Conservation (phyloP, 2,797 vertebrate species). For the Gephyroberyx darwinii region DNA sequence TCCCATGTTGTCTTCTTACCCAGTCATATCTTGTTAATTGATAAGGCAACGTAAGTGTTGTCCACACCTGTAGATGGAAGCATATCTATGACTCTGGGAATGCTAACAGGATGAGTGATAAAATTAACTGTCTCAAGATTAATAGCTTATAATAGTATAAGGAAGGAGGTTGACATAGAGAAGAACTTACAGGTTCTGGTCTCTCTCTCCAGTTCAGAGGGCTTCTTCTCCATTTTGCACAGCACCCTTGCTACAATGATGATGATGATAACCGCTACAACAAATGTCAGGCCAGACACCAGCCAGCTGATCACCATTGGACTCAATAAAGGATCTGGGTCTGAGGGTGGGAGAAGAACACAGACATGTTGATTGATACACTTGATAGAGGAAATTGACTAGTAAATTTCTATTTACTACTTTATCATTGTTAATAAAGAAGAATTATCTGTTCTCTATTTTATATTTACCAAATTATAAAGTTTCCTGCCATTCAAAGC, state of each 20-base stretch:
- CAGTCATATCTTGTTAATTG: constrained; percentile 78
- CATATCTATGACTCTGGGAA: constrained; percentile 2
- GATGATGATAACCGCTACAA: constrained; percentile 77
- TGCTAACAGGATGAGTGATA: neutral
- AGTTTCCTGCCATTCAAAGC: too few species aligned
- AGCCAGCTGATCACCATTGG: constrained; percentile 84
- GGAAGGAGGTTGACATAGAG: neutral
- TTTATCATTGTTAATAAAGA: too few species aligned
- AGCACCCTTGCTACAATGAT: constrained; percentile 77
- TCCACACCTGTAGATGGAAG: constrained; percentile 79
- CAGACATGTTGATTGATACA: neutral
- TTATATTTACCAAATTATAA: too few species aligned
- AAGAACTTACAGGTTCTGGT: constrained; percentile 80
- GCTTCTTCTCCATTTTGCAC: constrained; percentile 79
- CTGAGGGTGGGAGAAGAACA: constrained; percentile 48
- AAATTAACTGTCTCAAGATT: neutral
- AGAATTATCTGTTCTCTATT: too few species aligned
- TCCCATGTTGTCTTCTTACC: constrained; percentile 11
- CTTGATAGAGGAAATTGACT: too few species aligned
- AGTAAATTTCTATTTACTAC: too few species aligned
- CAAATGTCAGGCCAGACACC: constrained; percentile 79
- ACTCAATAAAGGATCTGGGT: constrained; percentile 80
- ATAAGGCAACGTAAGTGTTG: constrained; percentile 84
- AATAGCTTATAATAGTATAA: neutral
- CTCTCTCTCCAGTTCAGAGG: constrained; percentile 81